Conservation (phyloP, 1,140 invertebrate genomes). For the Rhyacophila brunnea region DNA sequence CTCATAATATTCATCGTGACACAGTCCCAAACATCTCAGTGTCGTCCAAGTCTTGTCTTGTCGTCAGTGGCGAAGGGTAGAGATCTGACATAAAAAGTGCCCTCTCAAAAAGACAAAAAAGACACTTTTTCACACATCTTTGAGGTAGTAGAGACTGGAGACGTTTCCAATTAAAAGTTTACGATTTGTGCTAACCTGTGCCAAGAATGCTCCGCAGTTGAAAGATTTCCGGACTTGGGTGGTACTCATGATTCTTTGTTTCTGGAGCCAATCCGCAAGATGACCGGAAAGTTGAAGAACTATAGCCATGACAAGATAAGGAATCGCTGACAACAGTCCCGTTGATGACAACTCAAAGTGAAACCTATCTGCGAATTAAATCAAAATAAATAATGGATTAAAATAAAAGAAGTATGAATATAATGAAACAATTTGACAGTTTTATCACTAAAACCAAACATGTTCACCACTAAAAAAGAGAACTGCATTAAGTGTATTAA, state of each 20-base stretch:
- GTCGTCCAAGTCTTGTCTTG: too few relatives aligned
- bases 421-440: background rate
- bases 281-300: constrained; percentile 76
- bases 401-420: constrained; percentile 5
- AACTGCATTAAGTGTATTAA: background rate
- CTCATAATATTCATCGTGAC: too few relatives aligned
- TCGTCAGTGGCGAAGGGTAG: too few relatives aligned
- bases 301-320: constrained; percentile 83
- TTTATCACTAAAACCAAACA: background rate
- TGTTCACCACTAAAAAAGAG: background rate
- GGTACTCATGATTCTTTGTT: constrained; percentile 63
- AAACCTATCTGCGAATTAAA: constrained; percentile 62
- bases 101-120: too few relatives aligned
- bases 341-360: constrained; percentile 71
- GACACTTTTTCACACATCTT: too few relatives aligned
- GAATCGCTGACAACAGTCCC: constrained; percentile 79
- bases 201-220: constrained; percentile 75
- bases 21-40: too few relatives aligned
- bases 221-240: constrained; percentile 74
- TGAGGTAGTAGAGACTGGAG: too few relatives aligned
- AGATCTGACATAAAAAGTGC: too few relatives aligned
- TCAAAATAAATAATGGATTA: too few relatives aligned
- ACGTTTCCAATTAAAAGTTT: too few relatives aligned
- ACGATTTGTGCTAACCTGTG: constrained; percentile 54
- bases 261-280: constrained; percentile 74